These are phyloP conservation scores for Drosophila dives DNA, from an alignment of 2,888 invertebrate species.

Conservation along the genomic window DNA sequence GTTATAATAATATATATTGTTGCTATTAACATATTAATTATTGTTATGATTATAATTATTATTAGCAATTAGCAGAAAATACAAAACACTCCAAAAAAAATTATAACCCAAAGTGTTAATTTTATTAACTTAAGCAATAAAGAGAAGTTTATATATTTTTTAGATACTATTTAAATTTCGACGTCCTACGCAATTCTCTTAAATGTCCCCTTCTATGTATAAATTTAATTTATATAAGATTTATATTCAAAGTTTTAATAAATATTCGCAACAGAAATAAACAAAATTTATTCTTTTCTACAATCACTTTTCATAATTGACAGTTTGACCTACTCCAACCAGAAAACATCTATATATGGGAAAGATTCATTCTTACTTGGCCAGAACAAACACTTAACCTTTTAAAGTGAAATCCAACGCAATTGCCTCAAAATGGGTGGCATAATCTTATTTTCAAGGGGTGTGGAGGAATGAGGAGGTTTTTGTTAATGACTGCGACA, in stretches of 20 bases:
- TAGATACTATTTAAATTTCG: background rate
- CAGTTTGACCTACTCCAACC: background rate
- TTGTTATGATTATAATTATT: background rate
- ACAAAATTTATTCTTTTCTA: background rate
- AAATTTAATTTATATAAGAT: background rate
- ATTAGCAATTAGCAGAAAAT: no score
- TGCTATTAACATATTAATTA: background rate
- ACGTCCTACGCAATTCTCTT: background rate
- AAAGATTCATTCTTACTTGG: slow-evolving; percentile 12
- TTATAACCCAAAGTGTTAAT: no score
- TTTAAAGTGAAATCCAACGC: slow-evolving; percentile 70
- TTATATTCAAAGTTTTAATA: background rate
- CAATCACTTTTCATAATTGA: background rate
- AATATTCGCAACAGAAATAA: background rate
- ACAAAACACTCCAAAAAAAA: no score
- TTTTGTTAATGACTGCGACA: slow-evolving; percentile 36
- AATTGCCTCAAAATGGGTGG: slow-evolving; percentile 68
- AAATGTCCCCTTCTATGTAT: background rate
- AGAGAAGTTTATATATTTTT: background rate
- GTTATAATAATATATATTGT: no score
- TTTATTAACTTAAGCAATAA: background rate
- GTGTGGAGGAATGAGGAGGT: background rate
- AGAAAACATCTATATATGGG: background rate
- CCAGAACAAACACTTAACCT: slow-evolving; percentile 58
- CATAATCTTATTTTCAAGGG: slow-evolving; percentile 22